Base-by-base conservation (phyloP, 1,140 invertebrate genomes). In the Bathynomus jamesi region DNA sequence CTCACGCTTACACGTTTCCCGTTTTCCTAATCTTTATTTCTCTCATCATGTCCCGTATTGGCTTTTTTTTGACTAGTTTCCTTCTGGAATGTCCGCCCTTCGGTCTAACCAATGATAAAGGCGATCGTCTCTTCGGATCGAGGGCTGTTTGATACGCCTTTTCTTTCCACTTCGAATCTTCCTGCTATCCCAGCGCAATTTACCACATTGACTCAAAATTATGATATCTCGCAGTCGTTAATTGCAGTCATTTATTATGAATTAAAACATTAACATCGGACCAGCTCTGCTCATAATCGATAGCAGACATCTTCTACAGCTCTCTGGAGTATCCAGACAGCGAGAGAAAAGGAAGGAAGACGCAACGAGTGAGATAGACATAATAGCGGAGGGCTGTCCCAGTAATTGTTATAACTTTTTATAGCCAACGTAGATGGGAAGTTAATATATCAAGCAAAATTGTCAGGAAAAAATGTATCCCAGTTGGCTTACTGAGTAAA, bases 181-280 rank as follows among this genome's bases (percentile, higher is more conserved):
- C 72, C 46, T 29, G 11, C 72, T 28, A 67, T 70, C 72, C 72
- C 53, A 61, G 65, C 64, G 53, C 72, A 70, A 74, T 74, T 74
- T 74, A 74, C 72, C 68, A 67, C 72, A 74, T 74, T 74, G 72
- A 74, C 72, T 74, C 40, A 74, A 62, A 74, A 74, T 74, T 74
- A 74, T 74, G 72, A 74, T 74, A 74, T 74, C 72, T 74, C 64
- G 62, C 46, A 53, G 72, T 68, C 64, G 72, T 74, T 74, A 74
- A 74, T 74, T 74, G 72, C 68, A 67, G 68, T 74, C 72, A 74
- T 74, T 74, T 74, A 74, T 74, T 74, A 74, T 74, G 72, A 74
- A 74, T 74, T 74, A 74, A 74, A 74, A 74, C 72, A 74, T 74
- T 74, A 74, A 74, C 72, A 74, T 74, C 68, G 64, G 64, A 53